These are phyloP conservation scores for Anthophora plumipes DNA, from an alignment of 2,888 invertebrate species.

Conservation along the genomic window DNA sequence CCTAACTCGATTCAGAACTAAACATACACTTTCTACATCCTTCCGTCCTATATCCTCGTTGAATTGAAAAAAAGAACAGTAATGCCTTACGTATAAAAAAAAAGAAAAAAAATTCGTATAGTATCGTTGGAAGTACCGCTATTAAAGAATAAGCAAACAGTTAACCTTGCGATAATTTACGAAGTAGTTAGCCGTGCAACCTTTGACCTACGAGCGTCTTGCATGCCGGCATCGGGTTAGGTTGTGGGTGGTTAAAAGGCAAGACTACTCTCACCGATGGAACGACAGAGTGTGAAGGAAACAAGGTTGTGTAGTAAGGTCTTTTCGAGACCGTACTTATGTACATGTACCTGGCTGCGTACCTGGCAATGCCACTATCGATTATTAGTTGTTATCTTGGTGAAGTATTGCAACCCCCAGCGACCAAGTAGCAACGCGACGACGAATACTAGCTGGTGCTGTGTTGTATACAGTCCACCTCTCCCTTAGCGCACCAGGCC, in stretches of 20 bases:
- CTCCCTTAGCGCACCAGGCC: slow-evolving; percentile 53
- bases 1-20: too few species aligned
- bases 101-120: too few species aligned
- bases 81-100: too few species aligned
- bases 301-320: slow-evolving; percentile 57
- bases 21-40: too few species aligned
- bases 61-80: too few species aligned
- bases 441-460: slow-evolving; percentile 27
- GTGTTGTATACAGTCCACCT: background rate
- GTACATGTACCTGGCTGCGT: slow-evolving; percentile 73
- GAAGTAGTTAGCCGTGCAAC: slow-evolving; percentile 72
- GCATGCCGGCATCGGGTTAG: slow-evolving; percentile 70
- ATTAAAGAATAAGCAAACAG: slow-evolving; percentile 53
- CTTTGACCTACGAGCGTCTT: slow-evolving; percentile 77
- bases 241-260: slow-evolving; percentile 65
- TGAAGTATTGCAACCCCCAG: slow-evolving; percentile 78
- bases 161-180: slow-evolving; percentile 75
- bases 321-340: slow-evolving; percentile 72
- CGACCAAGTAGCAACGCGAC: slow-evolving; percentile 64
- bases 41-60: too few species aligned
- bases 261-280: slow-evolving; percentile 68
- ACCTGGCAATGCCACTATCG: slow-evolving; percentile 78
- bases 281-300: slow-evolving; percentile 43
- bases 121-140: too few species aligned
- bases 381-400: slow-evolving; percentile 82